Conservation (phyloP, 53 echinoderm and acorn worm species). For the Temnopleurus reevesii region DNA sequence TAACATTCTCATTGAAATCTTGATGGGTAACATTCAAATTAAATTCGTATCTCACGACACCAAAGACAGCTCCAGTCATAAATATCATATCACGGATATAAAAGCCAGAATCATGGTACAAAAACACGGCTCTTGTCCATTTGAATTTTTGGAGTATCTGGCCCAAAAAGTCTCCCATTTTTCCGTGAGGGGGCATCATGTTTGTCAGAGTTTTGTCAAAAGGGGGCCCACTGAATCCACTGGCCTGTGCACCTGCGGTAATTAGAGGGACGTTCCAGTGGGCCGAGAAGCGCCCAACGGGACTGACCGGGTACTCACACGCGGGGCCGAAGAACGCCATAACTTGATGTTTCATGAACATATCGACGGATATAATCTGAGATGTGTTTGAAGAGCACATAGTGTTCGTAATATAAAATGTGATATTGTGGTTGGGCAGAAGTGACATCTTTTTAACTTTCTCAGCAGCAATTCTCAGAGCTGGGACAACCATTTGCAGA, state of each 20-base stretch:
- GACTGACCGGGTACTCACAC: slow-evolving; percentile 68
- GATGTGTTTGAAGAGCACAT: slow-evolving; percentile 40
- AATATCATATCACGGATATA: slow-evolving; percentile 53
- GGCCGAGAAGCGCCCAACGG: slow-evolving; percentile 58
- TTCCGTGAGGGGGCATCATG: slow-evolving; percentile 43
- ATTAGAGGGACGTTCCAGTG: slow-evolving; percentile 76
- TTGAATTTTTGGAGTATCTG: slow-evolving; percentile 23
- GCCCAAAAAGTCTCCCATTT: slow-evolving; percentile 44
- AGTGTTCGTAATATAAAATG: slow-evolving; percentile 29
- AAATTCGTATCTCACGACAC: background rate
- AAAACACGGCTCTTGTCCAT: slow-evolving; percentile 56
- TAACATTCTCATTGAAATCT: background rate
- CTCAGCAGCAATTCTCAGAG: slow-evolving; percentile 71
- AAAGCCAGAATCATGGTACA: slow-evolving; percentile 47
- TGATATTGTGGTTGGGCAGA: slow-evolving; percentile 56
- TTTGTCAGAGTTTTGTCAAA: slow-evolving; percentile 64
- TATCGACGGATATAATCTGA: slow-evolving; percentile 63
- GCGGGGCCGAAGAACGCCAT: slow-evolving; percentile 75
- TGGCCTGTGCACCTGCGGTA: slow-evolving; percentile 68
- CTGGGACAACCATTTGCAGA: slow-evolving; percentile 73
- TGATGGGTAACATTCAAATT: slow-evolving; percentile 16
- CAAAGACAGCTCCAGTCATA: slow-evolving; percentile 45
- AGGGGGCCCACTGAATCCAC: slow-evolving; percentile 27
- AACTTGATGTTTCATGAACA: slow-evolving; percentile 35
- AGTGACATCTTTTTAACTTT: slow-evolving; percentile 35